These are phyloP conservation scores for Pinctada fucata DNA, from an alignment of 2,888 invertebrate species.

Conservation along the genomic window DNA sequence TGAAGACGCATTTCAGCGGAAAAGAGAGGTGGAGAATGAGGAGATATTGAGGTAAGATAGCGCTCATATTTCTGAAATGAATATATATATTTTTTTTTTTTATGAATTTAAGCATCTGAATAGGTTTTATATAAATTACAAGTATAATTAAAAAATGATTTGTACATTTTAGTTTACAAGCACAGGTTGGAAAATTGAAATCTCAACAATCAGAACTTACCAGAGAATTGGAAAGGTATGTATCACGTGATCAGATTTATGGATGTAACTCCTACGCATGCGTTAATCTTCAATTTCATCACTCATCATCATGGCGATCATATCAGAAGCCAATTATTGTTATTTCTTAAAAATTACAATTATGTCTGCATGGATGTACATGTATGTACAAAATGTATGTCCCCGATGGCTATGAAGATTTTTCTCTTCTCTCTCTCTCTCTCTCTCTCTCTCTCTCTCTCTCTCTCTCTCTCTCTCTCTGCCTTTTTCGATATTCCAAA, in stretches of 20 bases:
- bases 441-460: too few species aligned
- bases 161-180: slow-evolving; percentile 22
- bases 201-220: slow-evolving; percentile 18
- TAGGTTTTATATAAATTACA: slow-evolving; percentile 17
- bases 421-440: too few species aligned
- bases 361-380: too few species aligned
- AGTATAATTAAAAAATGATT: slow-evolving; percentile 14
- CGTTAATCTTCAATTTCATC: not conserved
- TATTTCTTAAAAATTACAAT: too few species aligned
- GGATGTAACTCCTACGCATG: too few species aligned
- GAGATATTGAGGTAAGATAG: slow-evolving; percentile 19
- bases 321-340: too few species aligned
- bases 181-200: slow-evolving; percentile 27
- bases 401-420: too few species aligned
- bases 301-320: too few species aligned
- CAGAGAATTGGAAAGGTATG: slow-evolving; percentile 28
- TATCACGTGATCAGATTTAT: not conserved
- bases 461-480: too few species aligned
- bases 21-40: slow-evolving; percentile 25
- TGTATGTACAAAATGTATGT: too few species aligned
- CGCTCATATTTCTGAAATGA: not conserved
- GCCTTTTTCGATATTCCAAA: too few species aligned
- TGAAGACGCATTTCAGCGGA: slow-evolving; percentile 33
- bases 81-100: not conserved
- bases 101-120: not conserved